Evolutionary conservation across 2,797 vertebrate species (phyloP).

Genomic region (Helicolenus hilgendorfi): DNA sequence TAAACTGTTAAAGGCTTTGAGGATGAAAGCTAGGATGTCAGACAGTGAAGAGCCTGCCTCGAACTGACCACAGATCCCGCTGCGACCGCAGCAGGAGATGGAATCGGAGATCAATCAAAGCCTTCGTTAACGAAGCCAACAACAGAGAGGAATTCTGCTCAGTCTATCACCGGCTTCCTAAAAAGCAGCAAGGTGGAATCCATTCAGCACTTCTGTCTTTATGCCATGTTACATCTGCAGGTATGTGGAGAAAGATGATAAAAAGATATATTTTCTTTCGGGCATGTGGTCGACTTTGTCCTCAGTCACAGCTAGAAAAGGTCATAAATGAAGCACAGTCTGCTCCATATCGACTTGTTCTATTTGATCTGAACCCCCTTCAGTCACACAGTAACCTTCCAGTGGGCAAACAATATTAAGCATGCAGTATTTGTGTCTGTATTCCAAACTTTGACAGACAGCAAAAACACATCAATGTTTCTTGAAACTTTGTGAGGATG

Average conservation of each 20-base stretch:
- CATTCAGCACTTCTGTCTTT: conserved; percentile 25
- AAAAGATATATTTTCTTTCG: neutral
- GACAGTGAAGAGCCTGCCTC: conserved; percentile 42
- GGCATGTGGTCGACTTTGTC: conserved; percentile 4
- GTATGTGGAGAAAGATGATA: conserved; percentile 14
- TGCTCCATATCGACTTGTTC: conserved; percentile 39
- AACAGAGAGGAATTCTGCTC: conserved; percentile 29
- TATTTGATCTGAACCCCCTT: conserved; percentile 13
- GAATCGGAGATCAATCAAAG: conserved; percentile 74
- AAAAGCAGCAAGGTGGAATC: conserved; percentile 61
- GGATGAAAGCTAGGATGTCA: conserved; percentile 72
- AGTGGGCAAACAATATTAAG: neutral
- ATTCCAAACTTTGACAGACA: neutral
- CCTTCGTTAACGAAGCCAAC: conserved; percentile 70
- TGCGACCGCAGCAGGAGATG: conserved; percentile 73
- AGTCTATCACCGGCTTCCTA: conserved; percentile 48
- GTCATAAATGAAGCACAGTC: conserved; percentile 28
- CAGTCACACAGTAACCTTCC: conserved; percentile 1
- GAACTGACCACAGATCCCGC: conserved; percentile 78
- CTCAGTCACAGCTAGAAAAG: conserved; percentile 13
- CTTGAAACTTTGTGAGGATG: neutral
- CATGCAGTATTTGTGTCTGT: neutral
- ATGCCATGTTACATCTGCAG: conserved; percentile 36
- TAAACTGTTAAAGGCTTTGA: conserved; percentile 61
- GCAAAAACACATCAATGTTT: neutral